Evolutionary conservation across 2,797 vertebrate species (phyloP).

Genomic region (Lophius americanus): DNA sequence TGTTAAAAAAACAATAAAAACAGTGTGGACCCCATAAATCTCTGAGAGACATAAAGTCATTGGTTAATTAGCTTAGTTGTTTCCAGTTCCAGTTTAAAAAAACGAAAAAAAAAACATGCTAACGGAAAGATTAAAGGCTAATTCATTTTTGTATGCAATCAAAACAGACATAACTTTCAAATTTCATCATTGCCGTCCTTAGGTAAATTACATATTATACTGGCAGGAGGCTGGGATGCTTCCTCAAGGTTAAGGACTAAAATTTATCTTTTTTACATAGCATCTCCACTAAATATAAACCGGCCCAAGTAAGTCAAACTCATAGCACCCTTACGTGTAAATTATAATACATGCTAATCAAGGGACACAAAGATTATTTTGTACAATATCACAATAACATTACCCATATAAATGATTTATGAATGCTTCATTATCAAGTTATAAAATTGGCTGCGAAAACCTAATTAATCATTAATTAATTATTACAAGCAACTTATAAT

Average conservation of each 20-base stretch:
- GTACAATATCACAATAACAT: too few relatives aligned
- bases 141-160: neutral
- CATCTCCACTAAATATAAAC: too few relatives aligned
- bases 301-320: too few relatives aligned
- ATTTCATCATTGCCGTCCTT: neutral
- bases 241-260: neutral
- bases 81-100: neutral
- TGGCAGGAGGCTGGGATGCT: neutral
- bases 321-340: too few relatives aligned
- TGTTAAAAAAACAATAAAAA: conserved; percentile 19
- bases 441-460: too few relatives aligned
- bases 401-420: too few relatives aligned
- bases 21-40: neutral
- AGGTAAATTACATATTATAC: neutral
- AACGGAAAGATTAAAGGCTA: neutral
- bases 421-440: too few relatives aligned
- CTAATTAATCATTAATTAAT: too few relatives aligned
- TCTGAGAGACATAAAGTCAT: conserved; percentile 1
- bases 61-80: neutral
- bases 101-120: too few relatives aligned
- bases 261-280: neutral
- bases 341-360: too few relatives aligned
- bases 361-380: too few relatives aligned
- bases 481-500: too few relatives aligned
- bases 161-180: neutral